Evolutionary conservation across 2,113 vertebrate genomes (phyloP), one percentile per base, ranked within the genome.

Genomic region (Camelus dromedarius): DNA sequence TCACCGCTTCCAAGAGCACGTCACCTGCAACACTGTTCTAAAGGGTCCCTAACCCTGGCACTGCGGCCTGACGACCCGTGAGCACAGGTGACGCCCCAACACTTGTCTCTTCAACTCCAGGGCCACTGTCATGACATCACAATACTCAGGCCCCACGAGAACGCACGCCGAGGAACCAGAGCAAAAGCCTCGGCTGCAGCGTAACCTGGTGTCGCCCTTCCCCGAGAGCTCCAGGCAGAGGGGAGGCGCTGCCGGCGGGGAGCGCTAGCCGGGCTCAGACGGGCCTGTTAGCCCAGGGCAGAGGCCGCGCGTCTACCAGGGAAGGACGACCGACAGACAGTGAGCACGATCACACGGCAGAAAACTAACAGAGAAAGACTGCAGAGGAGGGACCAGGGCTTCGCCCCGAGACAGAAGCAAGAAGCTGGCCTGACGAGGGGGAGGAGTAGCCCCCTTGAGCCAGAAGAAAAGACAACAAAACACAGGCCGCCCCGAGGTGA

Each of bases 391-490:
- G 32, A 19, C 1, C 0, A 28, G 46, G 10, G 46, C 76, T 64
- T 72, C 52, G 83, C 89, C n/a, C 24, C 20, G 38, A 35, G 52
- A 42, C 0, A 82, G 67, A 76, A 48, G 14, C 15, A 76, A 52
- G 76, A 80, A 85, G 18, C 14, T 16, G 26, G 52, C 5, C 3
- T 30, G 24, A 42, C 46, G 48, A 88, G 52, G 76, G 28, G 69
- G 50, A 87, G 79, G 20, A 66, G 3, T 11, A 62, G 32, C 8
- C 54, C 42, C 30, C 89, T 54, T 35, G 69, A 92, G 62, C 77
- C 60, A 94, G 28, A 87, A 75, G 70, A 72, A 15, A 92, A 89
- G 26, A 58, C 13, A n/a, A 26, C 16, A 96, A 58, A 91, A 58
- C 20, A 38, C 2, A 70, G 73, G 15, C 42, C 9, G 54, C 14